Percentiles rank a stretch among this genome's conserved stretches.
Conservation (phyloP, 2,888 invertebrate genomes). For the Ophion ventricosus region DNA sequence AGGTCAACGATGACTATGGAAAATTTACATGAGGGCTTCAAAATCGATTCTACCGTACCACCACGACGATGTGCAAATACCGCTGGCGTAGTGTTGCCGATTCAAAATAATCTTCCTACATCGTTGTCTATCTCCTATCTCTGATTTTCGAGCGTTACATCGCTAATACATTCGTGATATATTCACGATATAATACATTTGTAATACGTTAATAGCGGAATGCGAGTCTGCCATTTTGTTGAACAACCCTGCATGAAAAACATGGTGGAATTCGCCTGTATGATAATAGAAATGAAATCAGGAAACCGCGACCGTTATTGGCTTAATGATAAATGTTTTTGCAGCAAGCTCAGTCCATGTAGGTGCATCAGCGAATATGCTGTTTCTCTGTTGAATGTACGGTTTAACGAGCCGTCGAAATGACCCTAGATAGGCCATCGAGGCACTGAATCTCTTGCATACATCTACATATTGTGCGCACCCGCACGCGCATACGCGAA, state of each 20-base stretch:
- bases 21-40: not conserved
- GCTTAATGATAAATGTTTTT: conserved; percentile 58
- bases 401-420: conserved; percentile 57
- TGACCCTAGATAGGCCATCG: conserved; percentile 46
- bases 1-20: conserved; percentile 24
- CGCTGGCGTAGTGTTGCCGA: not conserved
- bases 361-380: conserved; percentile 33
- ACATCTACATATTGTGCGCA: not conserved
- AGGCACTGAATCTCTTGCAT: conserved; percentile 44
- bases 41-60: not conserved
- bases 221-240: conserved; percentile 13
- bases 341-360: conserved; percentile 15
- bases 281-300: conserved; percentile 58
- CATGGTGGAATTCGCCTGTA: conserved; percentile 10
- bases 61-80: too few species aligned
- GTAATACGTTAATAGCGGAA: not conserved
- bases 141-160: not conserved
- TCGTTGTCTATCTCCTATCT: not conserved
- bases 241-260: not conserved
- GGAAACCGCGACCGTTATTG: conserved; percentile 42
- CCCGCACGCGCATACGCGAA: not conserved
- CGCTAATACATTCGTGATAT: not conserved
- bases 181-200: not conserved
- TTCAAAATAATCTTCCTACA: not conserved
- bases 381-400: conserved; percentile 40